Conservation (phyloP, 2,113 vertebrate species). For the Sylvietta virens region DNA sequence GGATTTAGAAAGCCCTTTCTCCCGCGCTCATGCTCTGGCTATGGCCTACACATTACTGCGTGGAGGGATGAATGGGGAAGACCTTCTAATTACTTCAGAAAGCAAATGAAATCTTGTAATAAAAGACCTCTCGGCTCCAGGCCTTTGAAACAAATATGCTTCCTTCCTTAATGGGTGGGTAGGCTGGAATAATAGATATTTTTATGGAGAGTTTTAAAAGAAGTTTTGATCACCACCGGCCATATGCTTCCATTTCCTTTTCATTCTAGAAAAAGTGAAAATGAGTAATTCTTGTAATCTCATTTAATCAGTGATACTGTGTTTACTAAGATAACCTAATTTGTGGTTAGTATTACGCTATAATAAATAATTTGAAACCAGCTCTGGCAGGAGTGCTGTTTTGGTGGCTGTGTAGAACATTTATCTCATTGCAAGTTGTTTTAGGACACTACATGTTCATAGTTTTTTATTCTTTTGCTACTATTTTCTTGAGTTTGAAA, state of each 20-base stretch:
- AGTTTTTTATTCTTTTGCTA: slow-evolving; percentile 2
- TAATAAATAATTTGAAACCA: neutral
- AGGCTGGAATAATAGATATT: slow-evolving; percentile 31
- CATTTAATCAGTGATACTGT: neutral
- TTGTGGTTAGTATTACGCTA: neutral
- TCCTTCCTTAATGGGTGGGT: slow-evolving; percentile 16
- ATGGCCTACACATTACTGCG: slow-evolving; percentile 30
- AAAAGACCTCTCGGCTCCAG: slow-evolving; percentile 32
- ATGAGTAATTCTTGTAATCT: neutral
- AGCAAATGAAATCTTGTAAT: slow-evolving; percentile 55
- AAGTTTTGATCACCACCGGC: slow-evolving; percentile 5
- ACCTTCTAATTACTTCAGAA: slow-evolving; percentile 59
- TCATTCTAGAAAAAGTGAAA: slow-evolving; percentile 8
- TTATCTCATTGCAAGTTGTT: neutral
- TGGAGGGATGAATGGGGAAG: slow-evolving; percentile 37
- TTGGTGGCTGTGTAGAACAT: neutral
- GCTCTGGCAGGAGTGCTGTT: neutral
- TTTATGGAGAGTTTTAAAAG: slow-evolving; percentile 8
- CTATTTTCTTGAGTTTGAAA: slow-evolving; percentile 47
- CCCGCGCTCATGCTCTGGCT: slow-evolving; percentile 1
- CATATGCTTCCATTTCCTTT: neutral
- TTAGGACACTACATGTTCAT: neutral
- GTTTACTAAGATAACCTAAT: slow-evolving; percentile 15
- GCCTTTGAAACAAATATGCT: slow-evolving; percentile 33
- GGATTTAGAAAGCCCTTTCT: slow-evolving; percentile 44